These are phyloP conservation scores for Diarsia mendica DNA, from an alignment of 2,888 invertebrate genomes.

Conservation along the genomic window DNA sequence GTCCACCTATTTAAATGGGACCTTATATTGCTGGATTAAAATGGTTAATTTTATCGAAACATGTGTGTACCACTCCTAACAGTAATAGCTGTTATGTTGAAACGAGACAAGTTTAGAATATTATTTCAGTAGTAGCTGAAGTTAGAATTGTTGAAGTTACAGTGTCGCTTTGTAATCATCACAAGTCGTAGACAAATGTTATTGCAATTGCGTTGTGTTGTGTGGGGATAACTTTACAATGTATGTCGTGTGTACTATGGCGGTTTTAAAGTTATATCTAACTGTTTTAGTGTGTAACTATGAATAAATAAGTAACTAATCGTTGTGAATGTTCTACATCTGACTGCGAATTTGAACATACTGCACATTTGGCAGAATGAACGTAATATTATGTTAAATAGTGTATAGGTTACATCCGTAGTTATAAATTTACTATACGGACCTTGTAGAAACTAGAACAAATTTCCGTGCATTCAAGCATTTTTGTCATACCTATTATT, in stretches of 20 bases:
- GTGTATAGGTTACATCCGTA: no score
- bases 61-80: not conserved
- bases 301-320: not conserved
- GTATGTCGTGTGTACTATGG: slow-evolving; percentile 12
- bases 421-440: no score
- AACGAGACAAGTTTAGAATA: slow-evolving; percentile 55
- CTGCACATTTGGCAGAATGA: no score
- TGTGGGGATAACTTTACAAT: slow-evolving; percentile 20
- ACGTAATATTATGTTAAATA: no score
- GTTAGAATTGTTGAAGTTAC: slow-evolving; percentile 46
- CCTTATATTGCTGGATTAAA: no score
- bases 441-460: no score
- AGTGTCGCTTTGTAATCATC: slow-evolving; percentile 51
- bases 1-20: no score
- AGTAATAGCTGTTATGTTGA: slow-evolving; percentile 34
- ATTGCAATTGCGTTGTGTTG: slow-evolving; percentile 43
- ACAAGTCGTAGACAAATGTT: slow-evolving; percentile 41
- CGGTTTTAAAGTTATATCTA: slow-evolving; percentile 1
- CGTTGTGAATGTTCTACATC: no score
- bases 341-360: no score
- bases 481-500: no score
- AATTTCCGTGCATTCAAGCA: no score
- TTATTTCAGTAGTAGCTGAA: slow-evolving; percentile 47
- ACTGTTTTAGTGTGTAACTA: not conserved
- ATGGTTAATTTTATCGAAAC: not conserved